phyloP scores from a whole-genome alignment of 2,797 vertebrate genomes.

The Notolepis coatsorum region DNA sequence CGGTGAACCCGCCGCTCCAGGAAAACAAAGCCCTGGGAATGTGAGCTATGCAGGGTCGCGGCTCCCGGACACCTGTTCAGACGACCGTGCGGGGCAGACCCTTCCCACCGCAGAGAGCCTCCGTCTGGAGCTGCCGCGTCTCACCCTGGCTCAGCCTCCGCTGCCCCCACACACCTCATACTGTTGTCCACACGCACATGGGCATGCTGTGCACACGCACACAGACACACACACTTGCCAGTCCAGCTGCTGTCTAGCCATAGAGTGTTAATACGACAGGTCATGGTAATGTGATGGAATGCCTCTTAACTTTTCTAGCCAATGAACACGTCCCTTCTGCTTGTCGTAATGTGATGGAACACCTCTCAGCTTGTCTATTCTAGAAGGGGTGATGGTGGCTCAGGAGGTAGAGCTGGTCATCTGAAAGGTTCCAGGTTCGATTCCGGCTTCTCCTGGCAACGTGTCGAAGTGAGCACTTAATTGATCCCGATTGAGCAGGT shows the following conservation, averaged over 20 bases:
- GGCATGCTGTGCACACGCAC: background rate
- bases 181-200: background rate
- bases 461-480: too few relatives aligned
- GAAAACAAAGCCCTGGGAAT: constrained; percentile 74
- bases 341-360: too few relatives aligned
- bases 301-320: background rate
- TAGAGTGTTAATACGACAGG: background rate
- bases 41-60: constrained; percentile 59
- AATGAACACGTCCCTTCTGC: too few relatives aligned
- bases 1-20: constrained; percentile 41
- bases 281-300: background rate
- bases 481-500: too few relatives aligned
- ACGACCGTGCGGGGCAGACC: constrained; percentile 30
- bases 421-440: too few relatives aligned
- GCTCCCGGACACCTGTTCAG: constrained; percentile 69
- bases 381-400: too few relatives aligned
- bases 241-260: background rate
- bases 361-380: too few relatives aligned
- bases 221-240: constrained; percentile 4
- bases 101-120: constrained; percentile 9
- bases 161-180: background rate
- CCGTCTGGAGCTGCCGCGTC: constrained; percentile 29
- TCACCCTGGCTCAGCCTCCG: constrained; percentile 35
- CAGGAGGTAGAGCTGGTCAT: too few relatives aligned
- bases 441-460: too few relatives aligned